Conservation (phyloP, 2,888 invertebrate genomes). For the Tiliacea aurago region DNA sequence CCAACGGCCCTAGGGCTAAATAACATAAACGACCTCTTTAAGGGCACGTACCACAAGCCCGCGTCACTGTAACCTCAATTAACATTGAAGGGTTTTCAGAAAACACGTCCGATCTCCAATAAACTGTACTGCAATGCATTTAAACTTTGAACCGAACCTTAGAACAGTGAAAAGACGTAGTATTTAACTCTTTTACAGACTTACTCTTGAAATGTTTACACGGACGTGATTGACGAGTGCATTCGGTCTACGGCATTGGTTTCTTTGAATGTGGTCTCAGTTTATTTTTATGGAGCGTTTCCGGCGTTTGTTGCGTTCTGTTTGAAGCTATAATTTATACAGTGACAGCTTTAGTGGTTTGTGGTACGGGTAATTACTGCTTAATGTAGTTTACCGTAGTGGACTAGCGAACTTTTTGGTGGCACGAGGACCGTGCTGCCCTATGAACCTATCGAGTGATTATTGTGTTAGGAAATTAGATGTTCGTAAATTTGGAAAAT, state of each 20-base stretch:
- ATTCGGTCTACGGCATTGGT: constrained; percentile 65
- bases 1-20: neutral
- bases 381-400: constrained; percentile 36
- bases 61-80: neutral
- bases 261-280: constrained; percentile 73
- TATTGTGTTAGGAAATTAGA: neutral
- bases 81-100: neutral
- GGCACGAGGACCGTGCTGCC: neutral
- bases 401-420: constrained; percentile 6
- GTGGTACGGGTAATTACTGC: constrained; percentile 54
- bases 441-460: neutral
- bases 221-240: constrained; percentile 59
- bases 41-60: neutral
- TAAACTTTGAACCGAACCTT: neutral
- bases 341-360: constrained; percentile 59
- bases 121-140: neutral
- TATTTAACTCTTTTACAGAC: constrained; percentile 44
- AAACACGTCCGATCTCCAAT: neutral
- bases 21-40: neutral
- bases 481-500: neutral
- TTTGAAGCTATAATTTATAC: constrained; percentile 60
- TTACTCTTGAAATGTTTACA: constrained; percentile 56
- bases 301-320: constrained; percentile 78
- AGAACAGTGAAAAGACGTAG: neutral
- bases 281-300: constrained; percentile 80